Evolutionary conservation across 2,888 invertebrate species (phyloP).

Genomic region (Tinea trinotella): DNA sequence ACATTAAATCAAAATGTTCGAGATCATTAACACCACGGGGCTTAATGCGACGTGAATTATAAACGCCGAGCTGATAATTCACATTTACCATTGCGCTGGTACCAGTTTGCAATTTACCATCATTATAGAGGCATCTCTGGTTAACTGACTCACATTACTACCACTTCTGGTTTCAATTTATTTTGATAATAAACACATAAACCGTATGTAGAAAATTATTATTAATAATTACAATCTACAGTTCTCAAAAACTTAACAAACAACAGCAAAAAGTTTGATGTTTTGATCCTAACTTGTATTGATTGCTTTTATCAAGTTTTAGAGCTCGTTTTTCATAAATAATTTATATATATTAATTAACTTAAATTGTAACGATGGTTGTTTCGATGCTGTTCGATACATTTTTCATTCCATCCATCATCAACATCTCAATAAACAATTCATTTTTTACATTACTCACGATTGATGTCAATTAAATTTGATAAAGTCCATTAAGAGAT

Average conservation of each 20-base stretch:
- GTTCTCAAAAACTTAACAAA: too few species aligned
- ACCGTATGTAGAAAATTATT: too few species aligned
- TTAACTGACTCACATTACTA: background rate
- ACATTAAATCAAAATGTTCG: slow-evolving; percentile 13
- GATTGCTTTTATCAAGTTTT: background rate
- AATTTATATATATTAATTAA: slow-evolving; percentile 15
- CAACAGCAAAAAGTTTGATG: background rate
- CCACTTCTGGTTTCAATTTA: background rate
- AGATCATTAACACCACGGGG: slow-evolving; percentile 4
- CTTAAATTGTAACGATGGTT: slow-evolving; percentile 8
- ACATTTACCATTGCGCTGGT: background rate
- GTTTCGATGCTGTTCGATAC: slow-evolving; percentile 13
- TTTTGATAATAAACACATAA: background rate
- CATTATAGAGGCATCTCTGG: background rate
- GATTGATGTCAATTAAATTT: slow-evolving; percentile 60
- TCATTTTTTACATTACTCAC: slow-evolving; percentile 39
- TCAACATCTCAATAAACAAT: slow-evolving; percentile 29
- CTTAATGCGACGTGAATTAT: slow-evolving; percentile 7
- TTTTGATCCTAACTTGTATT: background rate
- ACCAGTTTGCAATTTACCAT: slow-evolving; percentile 5
- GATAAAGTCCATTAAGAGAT: slow-evolving; percentile 54
- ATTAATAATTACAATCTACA: too few species aligned
- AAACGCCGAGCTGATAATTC: slow-evolving; percentile 7
- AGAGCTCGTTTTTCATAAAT: slow-evolving; percentile 4
- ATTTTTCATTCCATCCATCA: slow-evolving; percentile 18